phyloP scores from a whole-genome alignment of 2,888 invertebrate genomes.

The Automeris io region DNA sequence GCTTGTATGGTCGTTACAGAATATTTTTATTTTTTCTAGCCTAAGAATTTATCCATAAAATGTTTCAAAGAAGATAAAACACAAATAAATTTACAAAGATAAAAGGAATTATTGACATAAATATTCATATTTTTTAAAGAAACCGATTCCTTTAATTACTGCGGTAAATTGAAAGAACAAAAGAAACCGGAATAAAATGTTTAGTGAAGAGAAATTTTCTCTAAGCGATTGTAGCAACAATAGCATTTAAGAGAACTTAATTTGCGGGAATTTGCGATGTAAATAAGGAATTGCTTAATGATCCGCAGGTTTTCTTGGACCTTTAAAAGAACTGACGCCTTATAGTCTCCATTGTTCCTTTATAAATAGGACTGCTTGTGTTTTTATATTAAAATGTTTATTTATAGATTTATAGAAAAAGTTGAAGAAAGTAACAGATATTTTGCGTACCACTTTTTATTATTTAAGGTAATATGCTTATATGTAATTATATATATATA shows the following conservation, averaged over 20 bases:
- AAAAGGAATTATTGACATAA: neutral
- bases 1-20: no score
- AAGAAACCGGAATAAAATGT: slow-evolving; percentile 22
- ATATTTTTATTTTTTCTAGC: no score
- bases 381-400: no score
- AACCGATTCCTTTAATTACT: slow-evolving; percentile 1
- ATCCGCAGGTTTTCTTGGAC: slow-evolving; percentile 23
- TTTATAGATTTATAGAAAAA: no score
- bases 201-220: slow-evolving; percentile 24
- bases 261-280: slow-evolving; percentile 35
- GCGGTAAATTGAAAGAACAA: slow-evolving; percentile 15
- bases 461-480: no score
- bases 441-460: no score
- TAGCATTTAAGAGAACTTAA: slow-evolving; percentile 33
- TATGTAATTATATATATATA: no score
- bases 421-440: no score
- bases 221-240: slow-evolving; percentile 24
- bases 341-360: slow-evolving; percentile 17
- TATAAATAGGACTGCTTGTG: slow-evolving; percentile 15
- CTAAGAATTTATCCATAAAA: no score
- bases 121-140: neutral
- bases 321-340: slow-evolving; percentile 22
- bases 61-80: neutral
- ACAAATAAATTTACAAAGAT: neutral
- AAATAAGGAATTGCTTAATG: slow-evolving; percentile 40